Percentiles rank a stretch among this genome's conserved stretches.
These are phyloP conservation scores for Bibio marci DNA, from an alignment of 2,888 invertebrate genomes.

Conservation along the genomic window DNA sequence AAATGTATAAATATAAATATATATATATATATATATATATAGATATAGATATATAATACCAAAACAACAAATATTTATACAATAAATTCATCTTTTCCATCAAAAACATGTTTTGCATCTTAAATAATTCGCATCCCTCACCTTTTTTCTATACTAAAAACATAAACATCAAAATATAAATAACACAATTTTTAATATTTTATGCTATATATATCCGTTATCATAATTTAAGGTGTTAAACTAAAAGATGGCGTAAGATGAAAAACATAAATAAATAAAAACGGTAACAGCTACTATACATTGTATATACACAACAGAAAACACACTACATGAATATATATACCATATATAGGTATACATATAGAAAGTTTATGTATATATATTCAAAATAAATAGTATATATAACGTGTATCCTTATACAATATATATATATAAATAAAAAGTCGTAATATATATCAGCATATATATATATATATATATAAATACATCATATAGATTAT, in stretches of 20 bases:
- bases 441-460: not conserved
- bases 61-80: too few species aligned
- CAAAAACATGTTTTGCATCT: slow-evolving; percentile 6
- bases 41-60: too few species aligned
- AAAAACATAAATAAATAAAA: slow-evolving; percentile 1
- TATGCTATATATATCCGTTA: slow-evolving; percentile 5
- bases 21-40: too few species aligned
- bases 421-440: not conserved
- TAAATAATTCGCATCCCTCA: slow-evolving; percentile 5
- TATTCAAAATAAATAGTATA: too few species aligned
- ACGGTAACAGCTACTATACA: too few species aligned
- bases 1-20: too few species aligned
- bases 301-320: too few species aligned
- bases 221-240: slow-evolving; percentile 7
- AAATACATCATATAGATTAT: not conserved
- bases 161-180: slow-evolving; percentile 5
- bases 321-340: too few species aligned
- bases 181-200: slow-evolving; percentile 7
- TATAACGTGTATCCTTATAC: not conserved
- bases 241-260: slow-evolving; percentile 4
- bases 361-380: not conserved
- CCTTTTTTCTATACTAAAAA: too few species aligned
- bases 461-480: not conserved
- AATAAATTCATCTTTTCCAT: not conserved
- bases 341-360: not conserved